Evolutionary conservation across 2,113 vertebrate species (phyloP), one percentile per base, ranked within the genome.

Genomic region (Hydrochoerus hydrochaeris): DNA sequence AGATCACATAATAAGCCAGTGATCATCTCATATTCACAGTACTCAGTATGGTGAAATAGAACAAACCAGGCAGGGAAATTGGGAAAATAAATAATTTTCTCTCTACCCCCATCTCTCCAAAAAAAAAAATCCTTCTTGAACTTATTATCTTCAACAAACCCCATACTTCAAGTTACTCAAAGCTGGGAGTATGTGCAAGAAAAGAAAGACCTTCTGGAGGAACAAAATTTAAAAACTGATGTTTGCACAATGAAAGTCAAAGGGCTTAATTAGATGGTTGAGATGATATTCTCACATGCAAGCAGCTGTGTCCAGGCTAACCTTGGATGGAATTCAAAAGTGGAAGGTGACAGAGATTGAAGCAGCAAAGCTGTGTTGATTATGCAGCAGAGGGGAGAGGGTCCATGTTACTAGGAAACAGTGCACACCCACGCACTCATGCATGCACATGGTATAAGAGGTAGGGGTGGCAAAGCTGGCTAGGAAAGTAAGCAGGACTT

Each of bases 241-340:
- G 2, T 57, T 75, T 78, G 24, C 17, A 69, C 26, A 13, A 60
- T 16, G 26, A 41, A 54, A 60, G 38, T 44, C 41, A 60, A 6
- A 49, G 7, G 1, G 2, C 62, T 85, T 58, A 38, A 71, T 63
- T 38, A 67, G 58, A 41, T 54, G 30, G 5, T 32, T 82, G 75
- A 41, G 22, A 41, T 41, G 69, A 5, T 26, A 24, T 38, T 32
- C n/a, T 67, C 62, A 41, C 46, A 35, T 3, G 11, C 16, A 32
- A 35, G 6, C 26, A 38, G 14, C 20, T 1, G 2, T 49, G 44
- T 32, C 22, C n/a, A 41, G 62, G 32, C 46, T n/a, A 77, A 13
- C 62, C 9, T 26, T 38, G 16, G 16, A 0, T 26, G 19, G 38
- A 57, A 28, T 10, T 11, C 16, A 28, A 0, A 2, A 44, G 19